These are phyloP conservation scores for Pseudopipra pipra DNA, from an alignment of 2,113 vertebrate genomes.

Conservation along the genomic window DNA sequence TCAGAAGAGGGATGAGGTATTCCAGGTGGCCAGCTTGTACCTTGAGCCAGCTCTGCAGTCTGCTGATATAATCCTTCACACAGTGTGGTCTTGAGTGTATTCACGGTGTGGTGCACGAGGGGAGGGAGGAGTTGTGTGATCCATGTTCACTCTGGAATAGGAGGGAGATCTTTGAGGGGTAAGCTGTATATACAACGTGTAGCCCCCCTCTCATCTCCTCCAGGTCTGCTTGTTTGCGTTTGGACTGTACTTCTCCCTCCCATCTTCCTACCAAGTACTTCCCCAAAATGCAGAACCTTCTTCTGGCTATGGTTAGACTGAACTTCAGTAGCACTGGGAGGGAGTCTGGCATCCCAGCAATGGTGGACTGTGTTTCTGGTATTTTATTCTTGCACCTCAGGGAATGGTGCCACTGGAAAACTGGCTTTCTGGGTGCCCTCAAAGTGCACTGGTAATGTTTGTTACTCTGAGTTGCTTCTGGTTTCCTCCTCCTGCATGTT, in stretches of 20 bases:
- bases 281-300: neutral
- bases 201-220: neutral
- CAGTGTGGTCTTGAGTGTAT: neutral
- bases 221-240: neutral
- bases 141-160: neutral
- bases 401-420: neutral
- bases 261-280: neutral
- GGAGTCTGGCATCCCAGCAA: neutral
- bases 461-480: neutral
- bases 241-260: neutral
- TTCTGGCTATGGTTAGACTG: neutral
- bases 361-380: neutral
- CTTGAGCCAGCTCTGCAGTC: neutral
- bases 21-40: neutral
- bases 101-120: neutral
- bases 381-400: neutral
- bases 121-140: neutral
- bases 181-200: neutral
- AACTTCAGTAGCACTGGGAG: neutral
- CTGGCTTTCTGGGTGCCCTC: neutral
- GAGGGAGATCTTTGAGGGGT: neutral
- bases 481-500: neutral
- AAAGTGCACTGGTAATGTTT: neutral
- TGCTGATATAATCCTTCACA: neutral
- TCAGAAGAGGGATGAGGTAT: neutral